Conservation (phyloP, 2,113 vertebrate genomes). For the Dipodomys ordii region DNA sequence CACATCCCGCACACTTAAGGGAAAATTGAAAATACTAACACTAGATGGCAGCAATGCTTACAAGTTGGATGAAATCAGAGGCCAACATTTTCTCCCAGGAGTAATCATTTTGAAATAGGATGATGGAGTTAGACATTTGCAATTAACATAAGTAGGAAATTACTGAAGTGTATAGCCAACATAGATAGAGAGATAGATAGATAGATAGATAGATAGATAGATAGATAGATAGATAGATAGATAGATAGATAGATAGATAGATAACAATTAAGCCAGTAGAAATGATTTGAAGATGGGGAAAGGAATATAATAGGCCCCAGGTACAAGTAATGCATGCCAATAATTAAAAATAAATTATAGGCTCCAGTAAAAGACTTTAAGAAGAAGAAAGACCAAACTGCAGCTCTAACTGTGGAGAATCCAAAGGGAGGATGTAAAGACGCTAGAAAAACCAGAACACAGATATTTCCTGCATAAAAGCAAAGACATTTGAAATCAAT, state of each 20-base stretch:
- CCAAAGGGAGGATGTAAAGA: background rate
- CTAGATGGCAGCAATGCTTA: slow-evolving; percentile 71
- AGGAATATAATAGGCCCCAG: no score
- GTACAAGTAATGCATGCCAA: no score
- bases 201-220: no score
- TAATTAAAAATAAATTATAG: no score
- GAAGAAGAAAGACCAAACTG: background rate
- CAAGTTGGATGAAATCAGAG: slow-evolving; percentile 1
- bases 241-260: no score
- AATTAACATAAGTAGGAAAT: background rate
- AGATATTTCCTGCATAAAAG: background rate
- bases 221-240: no score
- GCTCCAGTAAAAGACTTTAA: no score
- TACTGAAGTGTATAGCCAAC: background rate
- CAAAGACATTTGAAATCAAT: background rate
- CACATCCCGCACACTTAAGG: background rate
- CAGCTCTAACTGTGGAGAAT: background rate
- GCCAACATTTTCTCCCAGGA: background rate
- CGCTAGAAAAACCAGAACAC: background rate
- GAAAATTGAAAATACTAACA: background rate
- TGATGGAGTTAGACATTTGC: background rate
- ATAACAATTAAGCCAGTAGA: no score
- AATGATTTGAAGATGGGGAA: no score
- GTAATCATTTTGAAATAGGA: slow-evolving; percentile 2
- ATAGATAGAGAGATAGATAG: no score